Base-by-base conservation (phyloP, 1,140 invertebrate species). In the Camponotus pennsylvanicus region DNA sequence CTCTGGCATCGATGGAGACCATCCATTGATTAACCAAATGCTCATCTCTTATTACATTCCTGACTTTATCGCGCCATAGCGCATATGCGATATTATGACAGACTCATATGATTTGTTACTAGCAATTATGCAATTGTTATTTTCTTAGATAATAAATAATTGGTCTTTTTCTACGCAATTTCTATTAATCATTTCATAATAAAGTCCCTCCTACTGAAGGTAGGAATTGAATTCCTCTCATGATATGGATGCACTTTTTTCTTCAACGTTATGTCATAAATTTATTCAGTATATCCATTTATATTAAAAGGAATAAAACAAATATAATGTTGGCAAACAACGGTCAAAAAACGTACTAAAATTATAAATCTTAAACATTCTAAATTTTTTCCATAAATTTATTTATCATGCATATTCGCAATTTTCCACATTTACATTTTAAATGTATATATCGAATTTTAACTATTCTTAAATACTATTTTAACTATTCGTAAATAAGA, bases 81-180 rank as follows among this genome's bases (percentile, higher is more conserved):
- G 67, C 87, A 67, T 85, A 70, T 86, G 66, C 27, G 21, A 32
- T 82, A 83, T 90, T 89, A 80, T 57, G 61, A 88, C 9, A 52
- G 21, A 9, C 40, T 90, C 71, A 79, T 63, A 34, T 77, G 59
- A 77, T 3, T 15, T 18, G 34, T 66, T 49, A 11, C 59, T 8
- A 32, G 21, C 21, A 37, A 88, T 91, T 90, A 59, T 32, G 66
- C 79, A 90, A 90, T 86, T 78, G 7, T 67, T 21, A n/a, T 32
- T n/a, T 64, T 52, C 3, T 18, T 40, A 37, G n/a, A 40, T 73
- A 80, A 86, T 82, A 86, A 88, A 71, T 9, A 61, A 77, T 79
- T 34, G 34, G 76, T 87, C 73, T 85, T 87, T 55, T 80, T 83
- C 27, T 64, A 18, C 59, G 9, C 27, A 34, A 40, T 42, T 40